Evolutionary conservation across 2,113 vertebrate genomes (phyloP), one percentile per base, ranked within the genome.

Genomic region (Cervus canadensis): DNA sequence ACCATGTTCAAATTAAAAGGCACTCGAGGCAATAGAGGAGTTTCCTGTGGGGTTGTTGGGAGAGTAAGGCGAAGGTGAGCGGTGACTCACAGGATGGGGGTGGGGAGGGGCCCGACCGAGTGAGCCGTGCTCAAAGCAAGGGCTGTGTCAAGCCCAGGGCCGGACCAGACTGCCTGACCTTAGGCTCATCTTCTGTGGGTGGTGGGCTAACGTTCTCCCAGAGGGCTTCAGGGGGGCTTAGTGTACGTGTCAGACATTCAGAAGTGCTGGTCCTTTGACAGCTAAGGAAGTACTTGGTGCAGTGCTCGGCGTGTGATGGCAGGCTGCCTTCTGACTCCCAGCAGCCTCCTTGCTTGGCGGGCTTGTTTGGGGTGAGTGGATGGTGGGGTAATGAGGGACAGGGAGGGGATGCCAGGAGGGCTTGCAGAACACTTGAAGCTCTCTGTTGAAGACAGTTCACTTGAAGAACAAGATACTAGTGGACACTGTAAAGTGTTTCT

Each of bases 341-440:
- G 52, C 16, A 8, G 7, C 21, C 5, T 43, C 33, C 12, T 43
- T 5, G 1, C 52, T 81, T 40, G 19, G 67, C 56, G 64, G 33
- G 16, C 33, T 52, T 78, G 33, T n/a, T 48, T 13, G 7, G 45
- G 13, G 48, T 9, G 48, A 28, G 9, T 19, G 8, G 8, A 14
- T 4, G 26, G 60, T n/a, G n/a, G 25, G 43, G 17, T 33, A 50
- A 9, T 12, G 43, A 25, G 25, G 25, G 16, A 28, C 43, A 30
- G 12, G 7, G 40, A 19, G 2, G 7, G 76, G 54, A 54, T 19
- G 33, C 26, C 62, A 21, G 14, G 64, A 40, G n/a, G 17, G 59
- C 76, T 97, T 91, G 67, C 30, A 52, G 19, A 92, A 36, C 81
- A 91, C 11, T 8, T 10, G 30, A 50, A 89, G 23, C 48, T 79